Evolutionary conservation across 2,113 vertebrate species (phyloP).

Genomic region (Rhegmatorhina hoffmannsi): DNA sequence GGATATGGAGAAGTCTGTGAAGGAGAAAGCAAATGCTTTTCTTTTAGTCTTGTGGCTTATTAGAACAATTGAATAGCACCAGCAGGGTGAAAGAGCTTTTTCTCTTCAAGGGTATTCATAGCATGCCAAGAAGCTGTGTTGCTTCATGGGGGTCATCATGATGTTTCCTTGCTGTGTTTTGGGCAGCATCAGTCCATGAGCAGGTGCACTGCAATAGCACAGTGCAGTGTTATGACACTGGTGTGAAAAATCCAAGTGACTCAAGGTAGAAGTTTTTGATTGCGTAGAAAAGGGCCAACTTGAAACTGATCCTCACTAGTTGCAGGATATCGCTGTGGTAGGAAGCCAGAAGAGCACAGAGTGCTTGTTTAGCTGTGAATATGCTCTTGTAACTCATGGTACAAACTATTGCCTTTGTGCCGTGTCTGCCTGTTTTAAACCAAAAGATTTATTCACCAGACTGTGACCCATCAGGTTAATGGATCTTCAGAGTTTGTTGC

Average conservation of each 20-base stretch:
- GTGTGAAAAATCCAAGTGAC: not conserved
- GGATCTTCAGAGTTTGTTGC: not conserved
- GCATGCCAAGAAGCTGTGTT: conserved; percentile 8
- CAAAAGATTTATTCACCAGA: not conserved
- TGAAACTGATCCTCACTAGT: conserved; percentile 18
- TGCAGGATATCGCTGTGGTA: not conserved
- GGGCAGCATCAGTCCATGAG: not conserved
- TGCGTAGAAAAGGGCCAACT: not conserved
- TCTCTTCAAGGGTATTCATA: not conserved
- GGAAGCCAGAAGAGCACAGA: not conserved
- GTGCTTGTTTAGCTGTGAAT: not conserved
- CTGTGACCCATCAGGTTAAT: not conserved
- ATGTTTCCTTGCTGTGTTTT: not conserved
- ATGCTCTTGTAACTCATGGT: not conserved
- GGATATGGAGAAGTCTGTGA: not conserved
- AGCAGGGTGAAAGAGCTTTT: not conserved
- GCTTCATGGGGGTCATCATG: not conserved
- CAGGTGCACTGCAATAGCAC: not conserved
- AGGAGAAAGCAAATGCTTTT: conserved; percentile 39
- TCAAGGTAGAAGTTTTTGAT: conserved; percentile 42
- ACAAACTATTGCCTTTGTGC: not conserved
- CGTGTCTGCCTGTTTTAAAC: not conserved
- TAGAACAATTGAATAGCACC: not conserved
- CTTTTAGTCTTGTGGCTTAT: not conserved
- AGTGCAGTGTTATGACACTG: not conserved